Conservation (phyloP, 2,113 vertebrate genomes). For the Zapornia atra region DNA sequence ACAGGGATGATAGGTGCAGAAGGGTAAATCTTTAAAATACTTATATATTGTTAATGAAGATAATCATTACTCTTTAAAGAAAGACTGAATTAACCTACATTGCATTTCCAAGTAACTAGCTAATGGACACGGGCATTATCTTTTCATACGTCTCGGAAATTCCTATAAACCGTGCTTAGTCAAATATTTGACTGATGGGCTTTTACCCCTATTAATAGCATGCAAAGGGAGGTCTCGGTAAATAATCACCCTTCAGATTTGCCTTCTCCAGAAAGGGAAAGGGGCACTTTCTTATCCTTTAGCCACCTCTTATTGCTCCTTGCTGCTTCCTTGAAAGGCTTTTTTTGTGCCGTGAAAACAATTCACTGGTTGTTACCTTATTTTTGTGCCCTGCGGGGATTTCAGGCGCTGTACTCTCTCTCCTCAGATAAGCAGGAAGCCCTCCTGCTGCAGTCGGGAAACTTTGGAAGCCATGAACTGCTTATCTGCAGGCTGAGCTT, state of each 20-base stretch:
- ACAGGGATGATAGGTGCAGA: constrained; percentile 29
- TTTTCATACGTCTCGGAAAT: constrained; percentile 46
- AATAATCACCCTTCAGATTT: constrained; percentile 27
- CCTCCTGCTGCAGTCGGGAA: neutral
- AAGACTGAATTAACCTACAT: constrained; percentile 43
- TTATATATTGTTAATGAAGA: constrained; percentile 71
- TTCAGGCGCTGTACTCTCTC: neutral
- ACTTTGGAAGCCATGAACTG: neutral
- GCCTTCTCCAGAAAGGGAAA: neutral
- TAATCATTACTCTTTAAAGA: constrained; percentile 67
- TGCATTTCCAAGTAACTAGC: constrained; percentile 58
- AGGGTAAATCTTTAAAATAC: constrained; percentile 56
- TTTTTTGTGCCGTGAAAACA: constrained; percentile 49
- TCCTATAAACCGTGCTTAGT: constrained; percentile 45
- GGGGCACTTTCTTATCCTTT: neutral
- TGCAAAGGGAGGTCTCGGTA: constrained; percentile 1
- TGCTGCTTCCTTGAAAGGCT: constrained; percentile 9
- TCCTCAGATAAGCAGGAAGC: constrained; percentile 18
- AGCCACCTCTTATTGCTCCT: neutral
- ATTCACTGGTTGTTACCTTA: constrained; percentile 43
- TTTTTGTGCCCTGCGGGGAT: constrained; percentile 6
- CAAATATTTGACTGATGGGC: constrained; percentile 50
- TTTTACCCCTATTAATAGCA: constrained; percentile 58
- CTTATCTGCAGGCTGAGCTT: constrained; percentile 12
- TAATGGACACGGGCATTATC: constrained; percentile 66